Evolutionary conservation across 1,140 invertebrate genomes (phyloP), one percentile per base, ranked within the genome.

Genomic region (Dendroctonus valens): DNA sequence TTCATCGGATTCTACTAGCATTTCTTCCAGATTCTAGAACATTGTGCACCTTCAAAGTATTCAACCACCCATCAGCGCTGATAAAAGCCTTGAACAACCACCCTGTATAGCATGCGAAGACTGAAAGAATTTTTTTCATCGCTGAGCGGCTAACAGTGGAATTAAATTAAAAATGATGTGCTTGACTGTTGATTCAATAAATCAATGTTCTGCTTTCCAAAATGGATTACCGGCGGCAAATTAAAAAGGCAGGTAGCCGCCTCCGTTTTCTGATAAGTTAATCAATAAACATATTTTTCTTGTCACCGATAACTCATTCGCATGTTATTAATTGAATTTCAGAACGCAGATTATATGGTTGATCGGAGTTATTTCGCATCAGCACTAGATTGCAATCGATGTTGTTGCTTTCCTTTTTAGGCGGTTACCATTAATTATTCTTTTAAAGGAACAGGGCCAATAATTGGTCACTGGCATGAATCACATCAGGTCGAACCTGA

Each of bases 281-380:
- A 26, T 26, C 26, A 26, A 26, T 52, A 37, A 5, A 37, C 15
- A 26, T 26, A 52, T 52, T 52, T 52, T 52, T 52, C 50, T 26
- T 52, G 50, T 52, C n/a, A 26, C 15, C 15, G 50, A 52, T 52
- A 52, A 52, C 50, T 52, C 50, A 52, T 52, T 15, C 50, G 37
- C n/a, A 52, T 52, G 50, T 52, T 26, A 9, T 26, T 52, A 52
- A 52, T 52, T 52, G 50, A 52, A 52, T 15, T 52, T 52, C 50
- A 52, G 14, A 52, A 52, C 12, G 12, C 14, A 52, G 14, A 52
- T 52, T 26, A 14, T n/a, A 48, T 26, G 26, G 46, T 11, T 14
- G 46, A 48, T 48, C 46, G 5, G 6, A 12, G 50, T 15, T 52
- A 52, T 15, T n/a, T 52, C 38, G 9, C 38, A 14, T 12, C 38